These are phyloP conservation scores for Morpho deidamia DNA, from an alignment of 2,888 invertebrate genomes.

Conservation along the genomic window DNA sequence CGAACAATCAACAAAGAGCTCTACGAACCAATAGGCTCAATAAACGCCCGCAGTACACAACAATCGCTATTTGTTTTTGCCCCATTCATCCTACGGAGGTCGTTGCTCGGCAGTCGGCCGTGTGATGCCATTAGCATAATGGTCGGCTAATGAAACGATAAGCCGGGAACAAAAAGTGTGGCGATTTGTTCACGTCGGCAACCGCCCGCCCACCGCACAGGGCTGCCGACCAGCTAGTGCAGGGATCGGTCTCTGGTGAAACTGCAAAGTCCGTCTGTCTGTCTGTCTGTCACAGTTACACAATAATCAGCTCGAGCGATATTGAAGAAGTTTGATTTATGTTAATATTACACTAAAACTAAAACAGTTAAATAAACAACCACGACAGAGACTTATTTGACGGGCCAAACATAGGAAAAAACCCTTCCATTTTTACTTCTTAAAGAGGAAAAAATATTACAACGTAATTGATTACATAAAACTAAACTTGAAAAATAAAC, in stretches of 20 bases:
- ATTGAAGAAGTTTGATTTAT: no score
- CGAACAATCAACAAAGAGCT: neutral
- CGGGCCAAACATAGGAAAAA: no score
- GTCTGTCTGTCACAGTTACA: no score
- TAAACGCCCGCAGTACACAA: neutral
- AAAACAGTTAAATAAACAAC: no score
- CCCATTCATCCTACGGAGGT: conserved; percentile 13
- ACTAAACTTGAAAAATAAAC: no score
- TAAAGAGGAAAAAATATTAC: no score
- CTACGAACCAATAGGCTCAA: conserved; percentile 1
- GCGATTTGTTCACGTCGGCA: conserved; percentile 16
- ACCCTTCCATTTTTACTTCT: no score
- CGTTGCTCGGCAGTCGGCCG: conserved; percentile 8
- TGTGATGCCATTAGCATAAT: conserved; percentile 13
- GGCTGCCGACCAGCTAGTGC: conserved; percentile 1
- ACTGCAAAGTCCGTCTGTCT: neutral
- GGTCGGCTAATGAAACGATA: conserved; percentile 17
- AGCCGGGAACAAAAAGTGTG: conserved; percentile 16
- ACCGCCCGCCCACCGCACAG: conserved; percentile 3
- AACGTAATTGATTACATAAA: no score
- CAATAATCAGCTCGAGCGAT: no score
- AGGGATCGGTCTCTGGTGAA: neutral
- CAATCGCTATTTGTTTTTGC: conserved; percentile 1
- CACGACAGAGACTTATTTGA: no score
- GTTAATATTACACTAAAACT: no score